A percentile compares a stretch with the other conserved stretches of the same genome.
Conservation (phyloP, 2,113 vertebrate genomes). For the Muntiacus reevesi region DNA sequence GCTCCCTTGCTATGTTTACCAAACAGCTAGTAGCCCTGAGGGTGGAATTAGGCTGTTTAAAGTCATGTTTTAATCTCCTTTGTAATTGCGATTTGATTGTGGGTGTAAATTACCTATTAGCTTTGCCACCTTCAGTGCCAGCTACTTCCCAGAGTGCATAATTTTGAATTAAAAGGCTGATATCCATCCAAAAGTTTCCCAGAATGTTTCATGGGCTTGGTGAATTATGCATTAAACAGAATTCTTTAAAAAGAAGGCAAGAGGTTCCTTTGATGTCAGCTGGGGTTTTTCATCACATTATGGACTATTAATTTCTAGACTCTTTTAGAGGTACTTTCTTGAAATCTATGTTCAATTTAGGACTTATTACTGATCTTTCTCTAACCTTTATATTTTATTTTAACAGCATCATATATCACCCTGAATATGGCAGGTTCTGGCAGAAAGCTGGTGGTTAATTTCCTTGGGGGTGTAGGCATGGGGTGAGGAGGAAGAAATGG, state of each 20-base stretch:
- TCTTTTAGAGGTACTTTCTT: conserved; percentile 49
- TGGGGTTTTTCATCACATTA: conserved; percentile 48
- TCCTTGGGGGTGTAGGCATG: background rate
- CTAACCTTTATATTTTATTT: conserved; percentile 63
- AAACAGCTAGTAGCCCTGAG: conserved; percentile 73
- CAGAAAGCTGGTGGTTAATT: conserved; percentile 29
- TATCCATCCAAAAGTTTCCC: conserved; percentile 60
- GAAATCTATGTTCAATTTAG: conserved; percentile 58
- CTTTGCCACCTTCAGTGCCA: conserved; percentile 62
- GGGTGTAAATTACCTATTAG: conserved; percentile 72
- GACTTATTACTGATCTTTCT: conserved; percentile 34
- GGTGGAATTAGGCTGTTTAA: conserved; percentile 73
- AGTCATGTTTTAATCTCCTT: conserved; percentile 80
- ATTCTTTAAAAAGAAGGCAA: conserved; percentile 64
- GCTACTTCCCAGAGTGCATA: conserved; percentile 74
- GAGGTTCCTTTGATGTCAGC: conserved; percentile 52
- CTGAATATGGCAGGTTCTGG: conserved; percentile 34
- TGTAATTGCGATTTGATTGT: conserved; percentile 81
- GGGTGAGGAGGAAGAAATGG: background rate
- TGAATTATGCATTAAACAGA: conserved; percentile 63
- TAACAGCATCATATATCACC: conserved; percentile 30
- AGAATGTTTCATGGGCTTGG: conserved; percentile 47
- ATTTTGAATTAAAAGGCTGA: conserved; percentile 79
- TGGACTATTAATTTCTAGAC: conserved; percentile 45
- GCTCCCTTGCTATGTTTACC: conserved; percentile 61